A percentile compares a stretch with the other conserved stretches of the same genome.
Evolutionary conservation across 92 coral and sea anemone species (phyloP).

Genomic region (Galaxea fascicularis): DNA sequence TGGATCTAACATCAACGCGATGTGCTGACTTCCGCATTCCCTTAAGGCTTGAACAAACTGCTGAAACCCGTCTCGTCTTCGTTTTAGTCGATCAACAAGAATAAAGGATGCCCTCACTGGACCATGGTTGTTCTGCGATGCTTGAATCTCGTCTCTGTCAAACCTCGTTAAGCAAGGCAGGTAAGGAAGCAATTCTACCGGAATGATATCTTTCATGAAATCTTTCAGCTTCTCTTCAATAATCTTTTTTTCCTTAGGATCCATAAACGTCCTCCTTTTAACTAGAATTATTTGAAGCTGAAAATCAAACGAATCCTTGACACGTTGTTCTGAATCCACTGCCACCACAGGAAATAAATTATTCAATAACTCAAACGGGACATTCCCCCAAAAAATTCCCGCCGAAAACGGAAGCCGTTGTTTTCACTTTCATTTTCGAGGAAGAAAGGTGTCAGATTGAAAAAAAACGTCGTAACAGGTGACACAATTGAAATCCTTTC

Average conservation of each 20-base stretch:
- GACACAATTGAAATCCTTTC: too few species aligned
- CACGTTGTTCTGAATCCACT: too few species aligned
- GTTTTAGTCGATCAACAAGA: slow-evolving; percentile 71
- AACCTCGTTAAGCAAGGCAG: slow-evolving; percentile 52
- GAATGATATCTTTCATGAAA: slow-evolving; percentile 69
- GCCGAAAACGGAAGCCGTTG: background rate
- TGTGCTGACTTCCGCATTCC: slow-evolving; percentile 72
- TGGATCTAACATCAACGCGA: slow-evolving; percentile 89
- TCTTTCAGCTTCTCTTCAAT: slow-evolving; percentile 56
- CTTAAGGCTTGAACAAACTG: slow-evolving; percentile 80
- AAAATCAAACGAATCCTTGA: background rate
- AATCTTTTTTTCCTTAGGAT: slow-evolving; percentile 51
- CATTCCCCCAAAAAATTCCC: slow-evolving; percentile 7
- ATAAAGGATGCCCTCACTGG: slow-evolving; percentile 65
- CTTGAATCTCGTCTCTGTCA: slow-evolving; percentile 69
- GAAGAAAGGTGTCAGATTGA: background rate
- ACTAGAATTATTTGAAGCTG: background rate
- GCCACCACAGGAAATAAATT: background rate
- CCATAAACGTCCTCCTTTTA: slow-evolving; percentile 39
- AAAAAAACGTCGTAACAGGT: too few species aligned
- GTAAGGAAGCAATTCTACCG: slow-evolving; percentile 64
- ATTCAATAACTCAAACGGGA: background rate
- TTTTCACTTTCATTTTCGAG: background rate
- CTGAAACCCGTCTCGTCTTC: slow-evolving; percentile 71
- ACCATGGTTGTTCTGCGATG: slow-evolving; percentile 60